Evolutionary conservation across 2,797 vertebrate species (phyloP), one percentile per base, ranked within the genome.

Genomic region (Distichodus sexfasciatus): DNA sequence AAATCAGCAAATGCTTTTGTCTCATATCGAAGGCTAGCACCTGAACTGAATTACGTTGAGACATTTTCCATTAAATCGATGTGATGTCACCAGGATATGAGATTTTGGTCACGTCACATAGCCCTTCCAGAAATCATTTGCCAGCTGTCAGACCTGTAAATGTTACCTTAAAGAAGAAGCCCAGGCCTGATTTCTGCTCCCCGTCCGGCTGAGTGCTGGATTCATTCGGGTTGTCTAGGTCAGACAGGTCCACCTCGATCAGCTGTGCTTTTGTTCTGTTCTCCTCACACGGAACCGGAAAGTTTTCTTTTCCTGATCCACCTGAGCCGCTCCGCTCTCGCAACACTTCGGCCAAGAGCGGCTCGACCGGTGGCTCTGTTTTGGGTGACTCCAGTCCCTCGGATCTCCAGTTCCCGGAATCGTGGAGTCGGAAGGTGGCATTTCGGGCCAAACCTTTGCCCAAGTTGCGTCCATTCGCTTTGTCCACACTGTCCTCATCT

Each of bases 221-320:
- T 59, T 93, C 92, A 0, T 82, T 71, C 0, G 87, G 83, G 29
- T 91, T 91, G 79, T 89, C 93, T 9, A 94, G 77, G 43, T 93
- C 94, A 0, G 94, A 93, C 19, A 96, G 87, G 78, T 94, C 95
- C 0, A 98, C 95, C 79, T 98, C 93, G 14, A 98, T 95, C 78
- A 98, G 92, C 28, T 92, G 93, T 63, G 86, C 88, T 78, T 92
- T 97, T 72, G 81, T 81, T 72, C 82, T 87, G 40, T 85, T 66
- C 0, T 84, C 87, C 51, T 95, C 95, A 0, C 91, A 92, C 7
- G n/a, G 69, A 21, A 43, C 38, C 0, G 77, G 80, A 24, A 74
- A 15, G 0, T 76, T 82, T 67, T 94, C 94, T 24, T 87, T 91
- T 40, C 83, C 90, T 9, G 87, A 82, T 72, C 77, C 69, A 29